Base-by-base conservation (phyloP, 1,140 invertebrate species). In the Trichomalopsis sarcophagae region DNA sequence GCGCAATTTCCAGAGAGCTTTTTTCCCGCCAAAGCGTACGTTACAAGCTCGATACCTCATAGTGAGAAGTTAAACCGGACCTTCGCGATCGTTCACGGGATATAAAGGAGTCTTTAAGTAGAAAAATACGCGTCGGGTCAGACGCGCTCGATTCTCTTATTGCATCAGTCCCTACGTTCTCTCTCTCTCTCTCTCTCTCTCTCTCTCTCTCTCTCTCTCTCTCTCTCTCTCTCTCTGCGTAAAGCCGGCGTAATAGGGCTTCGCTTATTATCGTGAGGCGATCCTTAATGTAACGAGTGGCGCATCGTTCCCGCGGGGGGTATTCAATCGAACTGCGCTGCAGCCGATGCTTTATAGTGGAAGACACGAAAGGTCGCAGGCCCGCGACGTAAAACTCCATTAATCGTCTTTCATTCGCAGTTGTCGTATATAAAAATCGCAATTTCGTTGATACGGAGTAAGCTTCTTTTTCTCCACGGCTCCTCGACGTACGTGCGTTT, bases 291-390 rank as follows among this genome's bases (percentile, higher is more conserved):
- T 66, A 84, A 84, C 82, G 82, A 79, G 76, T 62, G 17, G 23
- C 76, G 40, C 55, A 7, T 62, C 17, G 55, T 62, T 83, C 33
- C 69, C 30, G 3, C 33, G 5, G 44, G 10, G 50, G 73, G 23
- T n/a, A 30, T 78, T 50, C 82, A 71, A 71, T 84, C 78, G 66
- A 78, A 71, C 55, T 21, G 55, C 21, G 55, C 40, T 36, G 84
- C 77, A 82, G 71, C 77, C 82, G 79, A 86, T 88, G 87, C 85
- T 87, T 87, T 87, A 87, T 87, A 86, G 86, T 87, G 86, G 81
- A 17, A 47, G 78, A 66, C 33, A 68, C 23, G 36, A 71, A 44
- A 36, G 33, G 36, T 47, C 14, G 11, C 33, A 9, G 27, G 69
- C 44, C 50, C 30, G 17, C 71, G 55, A 81, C 50, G 71, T 76